Evolutionary conservation across 2,113 vertebrate species (phyloP).

Genomic region (Caranx melampygus): DNA sequence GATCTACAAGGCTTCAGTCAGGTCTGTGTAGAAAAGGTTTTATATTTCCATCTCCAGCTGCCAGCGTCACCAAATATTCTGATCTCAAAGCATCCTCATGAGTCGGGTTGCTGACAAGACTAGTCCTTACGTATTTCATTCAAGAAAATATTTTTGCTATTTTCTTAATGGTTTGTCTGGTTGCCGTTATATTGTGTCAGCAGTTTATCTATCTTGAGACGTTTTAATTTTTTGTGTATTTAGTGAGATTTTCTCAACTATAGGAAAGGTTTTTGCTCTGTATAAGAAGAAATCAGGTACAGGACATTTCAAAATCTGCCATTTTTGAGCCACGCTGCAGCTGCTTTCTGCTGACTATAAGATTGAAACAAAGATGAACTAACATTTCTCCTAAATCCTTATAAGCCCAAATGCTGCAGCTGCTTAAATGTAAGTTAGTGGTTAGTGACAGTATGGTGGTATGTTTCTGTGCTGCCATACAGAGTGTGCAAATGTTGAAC

Average conservation of each 20-base stretch:
- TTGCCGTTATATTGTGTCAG: constrained; percentile 5
- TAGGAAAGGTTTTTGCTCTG: background rate
- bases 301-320: background rate
- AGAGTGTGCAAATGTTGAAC: background rate
- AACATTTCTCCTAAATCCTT: background rate
- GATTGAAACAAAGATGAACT: background rate
- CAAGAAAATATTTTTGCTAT: constrained; percentile 13
- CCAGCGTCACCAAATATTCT: background rate
- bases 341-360: background rate
- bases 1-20: background rate
- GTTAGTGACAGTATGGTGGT: background rate
- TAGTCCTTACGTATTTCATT: background rate
- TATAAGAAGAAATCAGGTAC: background rate
- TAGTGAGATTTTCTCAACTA: background rate
- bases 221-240: background rate
- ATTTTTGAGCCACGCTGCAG: constrained; percentile 13
- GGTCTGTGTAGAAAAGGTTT: background rate
- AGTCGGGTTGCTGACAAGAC: background rate
- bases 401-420: constrained; percentile 3
- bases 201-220: constrained; percentile 1
- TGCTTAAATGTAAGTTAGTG: background rate
- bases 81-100: background rate
- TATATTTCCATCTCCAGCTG: constrained; percentile 10
- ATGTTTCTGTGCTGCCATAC: background rate
- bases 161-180: constrained; percentile 4